Conservation (phyloP, 2,797 vertebrate species). For the Cyclura pinguis region DNA sequence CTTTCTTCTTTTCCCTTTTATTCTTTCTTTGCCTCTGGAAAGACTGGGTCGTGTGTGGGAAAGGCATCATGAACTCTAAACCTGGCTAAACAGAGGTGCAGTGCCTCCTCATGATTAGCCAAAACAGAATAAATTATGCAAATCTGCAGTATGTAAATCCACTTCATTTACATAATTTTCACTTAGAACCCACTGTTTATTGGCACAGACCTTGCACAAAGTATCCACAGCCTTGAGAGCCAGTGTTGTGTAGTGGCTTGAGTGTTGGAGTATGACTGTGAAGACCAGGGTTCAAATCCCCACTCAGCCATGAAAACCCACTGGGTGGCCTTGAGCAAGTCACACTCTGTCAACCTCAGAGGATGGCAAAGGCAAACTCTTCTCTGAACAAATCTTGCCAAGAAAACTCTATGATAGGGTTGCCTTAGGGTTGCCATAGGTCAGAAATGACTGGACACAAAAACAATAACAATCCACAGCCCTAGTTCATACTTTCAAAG, state of each 20-base stretch:
- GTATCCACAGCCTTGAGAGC: no score
- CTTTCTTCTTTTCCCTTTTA: neutral
- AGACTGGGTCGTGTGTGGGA: neutral
- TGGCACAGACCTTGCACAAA: neutral
- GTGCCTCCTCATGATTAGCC: neutral
- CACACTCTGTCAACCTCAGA: no score
- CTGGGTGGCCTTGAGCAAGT: no score
- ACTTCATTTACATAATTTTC: neutral
- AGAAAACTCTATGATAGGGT: no score
- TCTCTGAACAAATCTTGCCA: no score
- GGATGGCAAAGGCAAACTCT: no score
- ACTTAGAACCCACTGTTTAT: neutral
- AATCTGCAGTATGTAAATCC: neutral
- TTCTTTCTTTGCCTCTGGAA: neutral
- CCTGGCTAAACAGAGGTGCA: neutral
- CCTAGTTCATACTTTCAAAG: neutral
- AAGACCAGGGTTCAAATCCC: no score
- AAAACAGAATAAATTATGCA: conserved; percentile 12
- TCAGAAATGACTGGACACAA: no score
- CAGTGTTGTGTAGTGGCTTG: no score
- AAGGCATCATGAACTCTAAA: neutral
- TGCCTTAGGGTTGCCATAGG: no score
- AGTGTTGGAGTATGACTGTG: no score
- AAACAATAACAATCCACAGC: neutral
- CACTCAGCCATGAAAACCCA: no score